Evolutionary conservation across 1,140 invertebrate genomes (phyloP), one percentile per base, ranked within the genome.

Genomic region (Drosophila lacertosa): DNA sequence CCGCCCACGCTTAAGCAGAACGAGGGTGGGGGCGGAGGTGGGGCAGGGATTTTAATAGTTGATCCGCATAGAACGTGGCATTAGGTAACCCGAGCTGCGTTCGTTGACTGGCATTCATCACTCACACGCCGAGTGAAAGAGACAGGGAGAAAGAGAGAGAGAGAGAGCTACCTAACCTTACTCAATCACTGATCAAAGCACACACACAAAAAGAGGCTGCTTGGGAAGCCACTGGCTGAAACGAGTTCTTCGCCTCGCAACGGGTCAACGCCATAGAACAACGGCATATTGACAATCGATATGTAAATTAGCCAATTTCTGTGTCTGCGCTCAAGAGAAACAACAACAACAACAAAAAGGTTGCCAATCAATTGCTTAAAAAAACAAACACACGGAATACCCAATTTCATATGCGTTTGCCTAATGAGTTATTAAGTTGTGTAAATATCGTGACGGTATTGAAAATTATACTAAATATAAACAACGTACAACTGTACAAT

Each of bases 21-120:
- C 32, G 39, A 67, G 26, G 7, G 20, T 18, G 13, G 33, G 37
- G 35, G 33, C 40, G 40, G 44, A 67, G 26, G 10, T 29, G 18
- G 20, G 42, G 7, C 13, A n/a, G 3, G 5, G 22, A 11, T 6
- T 4, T 4, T 40, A 33, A 63, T 39, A 48, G 16, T 33, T 48
- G 59, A 69, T 64, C 50, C 59, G 50, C 59, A 63, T 55, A 69
- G 66, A 68, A 62, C 58, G 65, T 47, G 65, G 53, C 67, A 39
- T 59, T 67, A 26, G 74, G 82, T 81, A 86, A 86, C 75, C 66
- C 59, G 81, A 86, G 74, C 67, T 67, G 42, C 65, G 72, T 65
- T 65, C 68, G 80, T 67, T 77, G 77, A 84, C 80, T 84, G 82
- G 69, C 80, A 76, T 76, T 54, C 75, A 76, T 83, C 80, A 83